Evolutionary conservation across 2,888 invertebrate species (phyloP), one percentile per base, ranked within the genome.

Genomic region (Luperina nickerlii): DNA sequence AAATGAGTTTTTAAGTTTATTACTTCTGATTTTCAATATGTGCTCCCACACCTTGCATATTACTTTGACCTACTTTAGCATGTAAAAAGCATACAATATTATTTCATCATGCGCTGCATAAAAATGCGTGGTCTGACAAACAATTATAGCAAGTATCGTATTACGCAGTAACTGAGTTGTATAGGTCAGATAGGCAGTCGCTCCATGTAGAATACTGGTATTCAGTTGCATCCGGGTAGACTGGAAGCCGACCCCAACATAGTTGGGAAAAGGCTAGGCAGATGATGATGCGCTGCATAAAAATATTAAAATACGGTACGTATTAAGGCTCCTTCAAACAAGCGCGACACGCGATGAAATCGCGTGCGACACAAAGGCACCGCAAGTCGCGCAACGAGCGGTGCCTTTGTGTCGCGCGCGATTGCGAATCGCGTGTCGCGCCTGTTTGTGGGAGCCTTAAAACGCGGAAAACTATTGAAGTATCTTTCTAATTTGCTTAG

Each of bases 1-100:
- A 71, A 79, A 84, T 82, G 77, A 83, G 75, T 87, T 86, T 84
- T 84, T 76, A 83, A 81, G 83, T 82, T 87, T 82, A 88, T 87
- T 78, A 81, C 84, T 70, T 48, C 51, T 80, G 66, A 82, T 85
- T 83, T 80, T 27, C 76, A 82, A 85, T 82, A 76, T 73, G 18
- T 80, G 45, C 57, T 27, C 9, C 76, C 32, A 62, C 74, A 76
- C 76, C 42, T 69, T 75, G 75, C 70, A 79, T 81, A 77, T 75
- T 84, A 74, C 66, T 83, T 69, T 73, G 84, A 82, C 83, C 84
- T 84, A 86, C 66, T 85, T 84, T 71, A 7, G 1, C 32, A 65
- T 42, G 24, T 57, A 67, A 71, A 82, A 83, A 69, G 0, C n/a
- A 63, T 66, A 48, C 20, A 65, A 38, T 66, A 75, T 70, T 71